Evolutionary conservation across 2,888 invertebrate genomes (phyloP).

Genomic region (Heliconius ethilla): DNA sequence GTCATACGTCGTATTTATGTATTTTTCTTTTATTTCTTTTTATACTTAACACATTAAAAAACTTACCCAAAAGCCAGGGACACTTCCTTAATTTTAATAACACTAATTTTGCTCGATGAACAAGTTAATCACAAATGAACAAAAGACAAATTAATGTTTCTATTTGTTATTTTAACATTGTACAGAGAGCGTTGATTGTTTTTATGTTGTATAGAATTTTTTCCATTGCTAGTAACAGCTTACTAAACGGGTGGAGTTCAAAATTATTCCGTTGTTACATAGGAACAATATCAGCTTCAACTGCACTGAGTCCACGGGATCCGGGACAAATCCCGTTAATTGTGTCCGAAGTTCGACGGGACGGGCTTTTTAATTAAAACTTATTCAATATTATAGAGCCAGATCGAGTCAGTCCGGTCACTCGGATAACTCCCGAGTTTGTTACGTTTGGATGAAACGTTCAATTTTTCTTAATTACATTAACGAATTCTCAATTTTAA

Average conservation of each 20-base stretch:
- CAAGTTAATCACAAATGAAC: no score
- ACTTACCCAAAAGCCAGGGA: no score
- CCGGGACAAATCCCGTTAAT: slow-evolving; percentile 65
- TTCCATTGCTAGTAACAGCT: background rate
- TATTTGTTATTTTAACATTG: background rate
- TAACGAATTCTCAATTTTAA: slow-evolving; percentile 43
- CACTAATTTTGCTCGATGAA: no score
- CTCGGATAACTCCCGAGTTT: slow-evolving; percentile 53
- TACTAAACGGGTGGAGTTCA: background rate
- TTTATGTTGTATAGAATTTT: background rate
- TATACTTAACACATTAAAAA: no score
- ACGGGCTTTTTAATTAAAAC: slow-evolving; percentile 77
- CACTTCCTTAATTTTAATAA: no score
- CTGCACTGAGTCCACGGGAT: slow-evolving; percentile 49
- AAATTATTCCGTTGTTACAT: slow-evolving; percentile 25
- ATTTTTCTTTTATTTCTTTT: no score
- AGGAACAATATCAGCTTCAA: slow-evolving; percentile 32
- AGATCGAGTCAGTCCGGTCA: slow-evolving; percentile 59
- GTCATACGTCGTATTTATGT: no score
- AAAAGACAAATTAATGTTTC: no score
- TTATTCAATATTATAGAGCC: slow-evolving; percentile 73
- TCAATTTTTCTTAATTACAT: slow-evolving; percentile 51
- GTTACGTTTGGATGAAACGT: slow-evolving; percentile 51
- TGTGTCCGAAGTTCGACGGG: slow-evolving; percentile 64
- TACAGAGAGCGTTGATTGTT: background rate